Percentiles rank a stretch among this genome's conserved stretches.
phyloP scores from a whole-genome alignment of 2,888 invertebrate species.

The Steinernema scapterisci region DNA sequence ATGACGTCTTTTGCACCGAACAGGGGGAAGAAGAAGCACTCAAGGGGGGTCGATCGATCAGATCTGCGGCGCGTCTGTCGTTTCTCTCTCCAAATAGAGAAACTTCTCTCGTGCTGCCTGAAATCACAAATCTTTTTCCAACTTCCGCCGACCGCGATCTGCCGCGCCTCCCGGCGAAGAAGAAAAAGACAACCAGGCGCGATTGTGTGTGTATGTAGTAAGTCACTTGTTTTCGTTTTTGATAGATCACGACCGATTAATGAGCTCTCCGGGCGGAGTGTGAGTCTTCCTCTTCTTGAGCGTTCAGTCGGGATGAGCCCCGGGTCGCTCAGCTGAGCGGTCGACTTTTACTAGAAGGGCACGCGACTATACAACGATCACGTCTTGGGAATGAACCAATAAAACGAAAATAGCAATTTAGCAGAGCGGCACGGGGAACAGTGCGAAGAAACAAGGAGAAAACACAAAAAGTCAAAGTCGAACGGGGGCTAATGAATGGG shows the following conservation, averaged over 20 bases:
- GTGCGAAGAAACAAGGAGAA: not conserved
- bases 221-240: constrained; percentile 28
- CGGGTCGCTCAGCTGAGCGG: constrained; percentile 3
- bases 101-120: not conserved
- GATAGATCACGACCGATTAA: constrained; percentile 31
- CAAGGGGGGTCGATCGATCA: constrained; percentile 4
- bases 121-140: not conserved
- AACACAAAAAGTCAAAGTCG: constrained; percentile 10
- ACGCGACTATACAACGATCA: not conserved
- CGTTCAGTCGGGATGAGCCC: not conserved
- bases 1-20: too few relatives aligned
- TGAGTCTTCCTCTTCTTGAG: not conserved
- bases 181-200: too few relatives aligned
- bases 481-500: constrained; percentile 26
- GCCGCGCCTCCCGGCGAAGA: not conserved
- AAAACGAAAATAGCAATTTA: too few relatives aligned
- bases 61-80: not conserved
- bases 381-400: too few relatives aligned
- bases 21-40: not conserved
- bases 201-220: constrained; percentile 20
- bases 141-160: constrained; percentile 10
- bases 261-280: not conserved
- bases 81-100: constrained; percentile 16
- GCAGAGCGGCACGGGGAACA: not conserved
- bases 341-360: not conserved